Conservation (phyloP, 1,140 invertebrate genomes). For the Calliphora vicina region DNA sequence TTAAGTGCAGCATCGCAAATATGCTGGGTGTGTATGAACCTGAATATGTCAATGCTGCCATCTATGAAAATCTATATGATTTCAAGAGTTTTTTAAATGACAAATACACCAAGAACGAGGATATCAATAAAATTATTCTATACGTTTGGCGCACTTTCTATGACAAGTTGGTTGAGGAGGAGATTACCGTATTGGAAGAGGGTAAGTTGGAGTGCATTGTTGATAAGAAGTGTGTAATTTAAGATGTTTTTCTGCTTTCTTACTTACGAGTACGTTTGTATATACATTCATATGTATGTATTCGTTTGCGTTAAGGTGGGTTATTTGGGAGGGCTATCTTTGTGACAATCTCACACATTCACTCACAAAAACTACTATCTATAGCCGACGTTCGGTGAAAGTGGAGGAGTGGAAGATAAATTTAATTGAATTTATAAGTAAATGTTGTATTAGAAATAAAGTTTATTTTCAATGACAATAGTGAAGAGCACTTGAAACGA, state of each 20-base stretch:
- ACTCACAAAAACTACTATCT: neutral
- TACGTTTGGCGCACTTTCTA: conserved; percentile 68
- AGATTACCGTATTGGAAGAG: conserved; percentile 68
- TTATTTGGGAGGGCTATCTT: neutral
- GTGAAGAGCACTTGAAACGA: neutral
- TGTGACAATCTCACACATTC: neutral
- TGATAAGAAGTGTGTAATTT: neutral
- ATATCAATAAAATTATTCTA: conserved; percentile 64
- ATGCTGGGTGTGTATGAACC: conserved; percentile 57
- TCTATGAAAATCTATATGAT: conserved; percentile 45
- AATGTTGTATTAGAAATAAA: conserved; percentile 20
- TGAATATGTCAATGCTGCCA: conserved; percentile 49
- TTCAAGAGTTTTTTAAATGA: conserved; percentile 60
- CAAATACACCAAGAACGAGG: conserved; percentile 58
- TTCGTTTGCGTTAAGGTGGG: too few relatives aligned
- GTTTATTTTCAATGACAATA: neutral
- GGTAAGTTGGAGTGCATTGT: conserved; percentile 56
- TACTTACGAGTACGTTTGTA: neutral
- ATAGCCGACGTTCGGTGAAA: neutral
- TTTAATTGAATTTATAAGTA: conserved; percentile 35
- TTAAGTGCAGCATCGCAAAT: conserved; percentile 56
- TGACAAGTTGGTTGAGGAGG: conserved; percentile 66
- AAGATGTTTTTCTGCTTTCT: neutral
- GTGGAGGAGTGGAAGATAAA: neutral
- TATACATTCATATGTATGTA: too few relatives aligned